Conservation (phyloP, 2,797 vertebrate genomes). For the Hozukius guyotensis region DNA sequence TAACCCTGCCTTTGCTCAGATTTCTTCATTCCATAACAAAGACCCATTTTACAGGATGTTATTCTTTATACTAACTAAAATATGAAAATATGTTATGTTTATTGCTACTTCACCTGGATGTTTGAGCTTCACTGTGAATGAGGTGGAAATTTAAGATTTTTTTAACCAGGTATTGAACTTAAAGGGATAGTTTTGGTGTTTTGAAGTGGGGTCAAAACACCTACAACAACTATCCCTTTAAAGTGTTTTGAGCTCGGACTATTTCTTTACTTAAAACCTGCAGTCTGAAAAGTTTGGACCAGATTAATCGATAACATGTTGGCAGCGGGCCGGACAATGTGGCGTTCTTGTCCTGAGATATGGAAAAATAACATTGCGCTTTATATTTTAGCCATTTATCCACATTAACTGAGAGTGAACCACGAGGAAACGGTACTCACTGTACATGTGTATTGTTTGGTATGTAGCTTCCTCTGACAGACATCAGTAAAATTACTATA, state of each 20-base stretch:
- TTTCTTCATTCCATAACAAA: conserved; percentile 45
- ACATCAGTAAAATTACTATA: neutral
- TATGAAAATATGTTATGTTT: neutral
- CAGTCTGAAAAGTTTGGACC: neutral
- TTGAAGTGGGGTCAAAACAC: too few species aligned
- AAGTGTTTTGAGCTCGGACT: too few species aligned
- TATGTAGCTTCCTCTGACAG: neutral
- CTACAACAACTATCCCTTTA: too few species aligned
- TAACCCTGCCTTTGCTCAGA: conserved; percentile 67
- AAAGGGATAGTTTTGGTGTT: neutral
- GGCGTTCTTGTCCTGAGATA: neutral
- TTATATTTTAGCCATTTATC: neutral
- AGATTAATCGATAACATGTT: neutral
- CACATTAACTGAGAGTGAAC: neutral
- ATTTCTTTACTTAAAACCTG: too few species aligned
- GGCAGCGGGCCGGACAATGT: neutral
- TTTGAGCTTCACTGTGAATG: neutral
- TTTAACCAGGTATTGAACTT: neutral
- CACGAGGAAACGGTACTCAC: too few species aligned
- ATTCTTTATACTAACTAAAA: neutral
- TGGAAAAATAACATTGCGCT: neutral
- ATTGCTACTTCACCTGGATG: neutral
- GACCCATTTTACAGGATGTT: neutral
- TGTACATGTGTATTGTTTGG: too few species aligned
- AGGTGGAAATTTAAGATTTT: neutral